Evolutionary conservation across 1,140 invertebrate genomes (phyloP), one percentile per base, ranked within the genome.

Genomic region (Cyrtorhinus lividipennis): DNA sequence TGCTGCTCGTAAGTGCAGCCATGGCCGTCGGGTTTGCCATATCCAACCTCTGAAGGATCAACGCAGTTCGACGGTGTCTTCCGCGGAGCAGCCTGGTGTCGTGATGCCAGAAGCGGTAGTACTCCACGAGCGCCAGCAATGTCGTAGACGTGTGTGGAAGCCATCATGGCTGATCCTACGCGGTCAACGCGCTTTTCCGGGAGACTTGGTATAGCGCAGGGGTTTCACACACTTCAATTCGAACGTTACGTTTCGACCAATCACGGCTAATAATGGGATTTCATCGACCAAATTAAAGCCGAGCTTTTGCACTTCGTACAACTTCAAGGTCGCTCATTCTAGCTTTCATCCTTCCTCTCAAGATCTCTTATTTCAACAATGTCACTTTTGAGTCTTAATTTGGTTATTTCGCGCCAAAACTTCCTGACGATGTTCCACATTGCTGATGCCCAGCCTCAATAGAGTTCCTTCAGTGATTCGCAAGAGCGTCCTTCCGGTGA

Each of bases 81-180:
- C 38, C 56, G 24, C 10, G 63, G 58, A 1, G 63, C 59, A 1
- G 58, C 58, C n/a, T 1, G 58, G 58, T 18, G 24, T 25, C 3
- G 76, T 75, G 13, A 78, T 82, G 13, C 79, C 79, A 12, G 59
- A 59, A 23, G 27, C 58, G 13, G 22, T 53, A n/a, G 59, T n/a
- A n/a, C 46, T 13, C 44, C 53, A n/a, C 62, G 46, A 2, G 56
- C 63, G n/a, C 24, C 48, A 1, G 53, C 61, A 74, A 98, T 83
- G 71, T 98, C 95, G 73, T 98, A 98, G 0, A 95, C 89, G 75
- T 99, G 95, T 0, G 92, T 95, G 15, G 95, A 98, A 2, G 86
- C 95, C 95, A 99, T 98, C 95, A 99, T 98, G 69, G 94, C 88
- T 8, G 82, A 84, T 12, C 91, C 90, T 61, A 98, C 82, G 62